Base-by-base conservation (phyloP, 2,888 invertebrate species). In the Cephus spinipes region DNA sequence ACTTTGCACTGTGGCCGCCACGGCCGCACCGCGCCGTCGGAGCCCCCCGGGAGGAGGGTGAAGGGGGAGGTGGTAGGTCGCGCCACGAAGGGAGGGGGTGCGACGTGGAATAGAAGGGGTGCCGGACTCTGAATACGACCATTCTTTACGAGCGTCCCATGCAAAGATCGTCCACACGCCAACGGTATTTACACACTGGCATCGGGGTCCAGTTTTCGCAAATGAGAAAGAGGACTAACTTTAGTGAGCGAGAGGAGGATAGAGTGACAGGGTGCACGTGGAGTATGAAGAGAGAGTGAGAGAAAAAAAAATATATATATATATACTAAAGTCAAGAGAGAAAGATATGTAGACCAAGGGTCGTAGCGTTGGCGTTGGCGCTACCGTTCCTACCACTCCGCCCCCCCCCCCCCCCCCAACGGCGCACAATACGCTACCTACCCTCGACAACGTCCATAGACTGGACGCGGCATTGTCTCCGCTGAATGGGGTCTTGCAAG, bases 401-500 rank as follows among this genome's bases (percentile, higher is more conserved):
- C 35, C 80, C 81, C 30, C 75, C 82, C 84, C 35, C 35, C 1
- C 35, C 80, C 81, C 30, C 75, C 82, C 84, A 85, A 86, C 87
- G 83, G 85, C 83, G 87, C 86, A 91, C 91, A 91, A 91, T 91
- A 87, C 89, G 86, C 82, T 83, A 85, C 85, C 86, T 84, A 88
- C 87, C 89, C 88, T 87, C 87, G 86, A 85, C 86, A 85, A 81
- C 88, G 87, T 87, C 90, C 88, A 87, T 88, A 86, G 87, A 89
- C 89, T 90, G 90, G 90, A 90, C 91, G 82, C 78, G 84, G 89
- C 87, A 91, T 91, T 91, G 91, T 91, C 91, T 89, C 88, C 86
- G 81, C 82, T 90, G 90, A 91, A 91, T 91, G 86, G 90, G 89
- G 85, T 90, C 90, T 91, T 91, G 91, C 90, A 91, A 91, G 91